Evolutionary conservation across 2,113 vertebrate species (phyloP).

Genomic region (Eudorcas thomsonii): DNA sequence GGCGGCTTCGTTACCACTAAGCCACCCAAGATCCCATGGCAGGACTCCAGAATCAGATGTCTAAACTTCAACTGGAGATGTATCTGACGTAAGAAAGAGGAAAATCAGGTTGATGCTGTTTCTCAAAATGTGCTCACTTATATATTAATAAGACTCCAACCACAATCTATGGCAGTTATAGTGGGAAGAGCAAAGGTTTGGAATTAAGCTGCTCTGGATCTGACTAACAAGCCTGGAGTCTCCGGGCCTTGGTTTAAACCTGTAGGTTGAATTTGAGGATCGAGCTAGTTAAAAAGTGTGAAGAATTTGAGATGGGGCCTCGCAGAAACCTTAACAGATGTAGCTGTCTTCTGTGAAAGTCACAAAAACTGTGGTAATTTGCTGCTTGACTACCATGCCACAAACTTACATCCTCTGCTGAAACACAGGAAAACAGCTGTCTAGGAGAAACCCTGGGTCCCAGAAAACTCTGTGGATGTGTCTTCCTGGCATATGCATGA

Average conservation of each 20-base stretch:
- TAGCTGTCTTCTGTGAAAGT: not conserved
- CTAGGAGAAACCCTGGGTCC: not conserved
- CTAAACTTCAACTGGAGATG: not conserved
- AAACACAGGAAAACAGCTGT: not conserved
- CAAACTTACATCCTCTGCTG: not conserved
- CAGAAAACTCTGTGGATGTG: not conserved
- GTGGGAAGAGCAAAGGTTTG: not conserved
- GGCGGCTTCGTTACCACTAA: not conserved
- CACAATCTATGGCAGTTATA: not conserved
- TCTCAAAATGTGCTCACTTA: not conserved
- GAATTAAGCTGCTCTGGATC: not conserved
- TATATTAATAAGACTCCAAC: not conserved
- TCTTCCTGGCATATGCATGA: not conserved
- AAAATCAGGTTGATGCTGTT: not conserved
- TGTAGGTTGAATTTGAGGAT: not conserved
- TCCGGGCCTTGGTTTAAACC: not conserved
- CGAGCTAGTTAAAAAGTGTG: not conserved
- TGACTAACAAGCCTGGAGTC: not conserved
- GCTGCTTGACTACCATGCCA: not conserved
- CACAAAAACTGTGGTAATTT: not conserved
- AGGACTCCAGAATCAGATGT: not conserved
- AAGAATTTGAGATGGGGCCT: not conserved
- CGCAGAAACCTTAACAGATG: not conserved
- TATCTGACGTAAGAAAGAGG: not conserved
- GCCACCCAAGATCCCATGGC: not conserved